Evolutionary conservation across 2,797 vertebrate species (phyloP).

Genomic region (Octomys mimax): DNA sequence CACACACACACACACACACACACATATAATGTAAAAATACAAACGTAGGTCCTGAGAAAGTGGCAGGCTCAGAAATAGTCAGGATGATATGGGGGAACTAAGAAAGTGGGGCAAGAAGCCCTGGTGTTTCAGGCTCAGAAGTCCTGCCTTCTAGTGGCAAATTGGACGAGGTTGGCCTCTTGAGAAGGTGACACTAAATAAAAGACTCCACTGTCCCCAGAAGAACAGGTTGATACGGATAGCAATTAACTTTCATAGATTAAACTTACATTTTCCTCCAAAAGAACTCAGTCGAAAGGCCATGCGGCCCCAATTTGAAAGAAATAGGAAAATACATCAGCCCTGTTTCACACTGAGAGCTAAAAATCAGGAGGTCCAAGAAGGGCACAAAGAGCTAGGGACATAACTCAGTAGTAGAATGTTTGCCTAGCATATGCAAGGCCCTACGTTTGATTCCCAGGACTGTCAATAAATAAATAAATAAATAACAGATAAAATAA

Average conservation of each 20-base stretch:
- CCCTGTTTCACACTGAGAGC: background rate
- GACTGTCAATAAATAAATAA: background rate
- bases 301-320: conserved; percentile 70
- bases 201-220: conserved; percentile 18
- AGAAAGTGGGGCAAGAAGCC: background rate
- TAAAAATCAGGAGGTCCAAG: background rate
- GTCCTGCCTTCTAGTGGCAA: background rate
- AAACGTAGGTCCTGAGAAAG: background rate
- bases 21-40: background rate
- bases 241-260: conserved; percentile 56
- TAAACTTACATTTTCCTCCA: conserved; percentile 69
- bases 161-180: conserved; percentile 1
- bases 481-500: background rate
- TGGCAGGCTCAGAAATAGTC: background rate
- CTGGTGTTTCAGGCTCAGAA: background rate
- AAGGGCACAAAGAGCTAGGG: background rate
- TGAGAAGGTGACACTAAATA: conserved; percentile 13
- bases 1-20: background rate
- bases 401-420: background rate
- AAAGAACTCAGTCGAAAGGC: conserved; percentile 47
- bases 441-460: background rate
- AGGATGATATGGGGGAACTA: background rate
- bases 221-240: conserved; percentile 33
- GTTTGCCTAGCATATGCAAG: background rate
- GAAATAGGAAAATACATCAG: conserved; percentile 58